phyloP scores from a whole-genome alignment of 2,888 invertebrate genomes.

The Synergus umbraculus region DNA sequence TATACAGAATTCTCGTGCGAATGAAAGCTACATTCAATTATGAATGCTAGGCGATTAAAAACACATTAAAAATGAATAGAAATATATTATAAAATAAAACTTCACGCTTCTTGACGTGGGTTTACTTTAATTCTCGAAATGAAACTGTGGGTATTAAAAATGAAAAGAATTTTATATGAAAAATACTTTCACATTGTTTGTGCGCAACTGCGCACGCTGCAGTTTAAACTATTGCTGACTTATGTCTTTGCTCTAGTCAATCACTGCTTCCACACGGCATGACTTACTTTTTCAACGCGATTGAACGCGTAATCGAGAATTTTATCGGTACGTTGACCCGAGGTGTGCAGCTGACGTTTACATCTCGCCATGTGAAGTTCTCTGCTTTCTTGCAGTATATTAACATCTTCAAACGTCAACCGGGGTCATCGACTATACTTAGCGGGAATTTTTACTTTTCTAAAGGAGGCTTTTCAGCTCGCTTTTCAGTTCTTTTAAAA shows the following conservation, averaged over 20 bases:
- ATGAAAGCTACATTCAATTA: no score
- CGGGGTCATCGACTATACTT: constrained; percentile 52
- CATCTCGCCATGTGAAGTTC: constrained; percentile 49
- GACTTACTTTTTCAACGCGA: constrained; percentile 46
- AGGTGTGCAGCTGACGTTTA: constrained; percentile 55
- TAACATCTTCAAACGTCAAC: constrained; percentile 49
- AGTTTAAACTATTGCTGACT: background rate
- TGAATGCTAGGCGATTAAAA: no score
- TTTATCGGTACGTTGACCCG: constrained; percentile 68
- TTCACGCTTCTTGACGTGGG: no score
- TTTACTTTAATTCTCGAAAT: no score
- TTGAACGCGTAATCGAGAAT: constrained; percentile 62
- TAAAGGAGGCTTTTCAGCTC: background rate
- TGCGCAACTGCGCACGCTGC: background rate
- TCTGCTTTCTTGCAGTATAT: constrained; percentile 51
- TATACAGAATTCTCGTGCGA: no score
- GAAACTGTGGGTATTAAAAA: no score
- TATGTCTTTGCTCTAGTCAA: background rate
- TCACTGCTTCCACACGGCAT: constrained; percentile 7
- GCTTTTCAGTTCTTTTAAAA: background rate
- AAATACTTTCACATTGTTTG: no score
- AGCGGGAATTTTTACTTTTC: background rate
- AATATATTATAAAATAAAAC: no score
- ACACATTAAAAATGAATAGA: no score
- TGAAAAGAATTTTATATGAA: no score